Conservation (phyloP, 2,797 vertebrate species). For the Lycodopsis pacificus region DNA sequence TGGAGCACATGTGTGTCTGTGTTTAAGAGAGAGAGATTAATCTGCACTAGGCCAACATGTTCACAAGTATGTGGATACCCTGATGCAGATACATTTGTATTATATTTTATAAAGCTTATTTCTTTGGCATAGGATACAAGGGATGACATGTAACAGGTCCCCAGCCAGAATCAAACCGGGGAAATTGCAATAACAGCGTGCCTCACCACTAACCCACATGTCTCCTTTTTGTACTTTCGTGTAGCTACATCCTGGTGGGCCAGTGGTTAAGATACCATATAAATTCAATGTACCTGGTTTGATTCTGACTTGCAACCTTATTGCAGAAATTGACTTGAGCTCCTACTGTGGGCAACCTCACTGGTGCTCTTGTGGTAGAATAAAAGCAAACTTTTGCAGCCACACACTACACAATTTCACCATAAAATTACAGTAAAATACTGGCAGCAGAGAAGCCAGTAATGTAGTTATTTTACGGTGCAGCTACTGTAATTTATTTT, state of each 20-base stretch:
- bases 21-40: background rate
- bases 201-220: background rate
- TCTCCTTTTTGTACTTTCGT: background rate
- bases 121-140: background rate
- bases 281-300: background rate
- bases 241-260: background rate
- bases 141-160: background rate
- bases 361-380: background rate
- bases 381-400: too few relatives aligned
- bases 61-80: background rate
- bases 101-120: background rate
- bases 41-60: background rate
- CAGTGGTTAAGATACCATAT: background rate
- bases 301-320: background rate
- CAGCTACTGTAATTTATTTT: too few relatives aligned
- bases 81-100: background rate
- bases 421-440: background rate
- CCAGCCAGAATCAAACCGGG: background rate
- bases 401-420: too few relatives aligned
- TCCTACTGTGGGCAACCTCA: background rate
- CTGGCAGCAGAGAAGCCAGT: background rate
- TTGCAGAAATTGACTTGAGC: background rate
- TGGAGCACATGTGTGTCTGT: constrained; percentile 3
- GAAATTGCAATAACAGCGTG: background rate
- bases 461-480: background rate